Conservation (phyloP, 2,113 vertebrate genomes). For the Tachuris rubrigastra region DNA sequence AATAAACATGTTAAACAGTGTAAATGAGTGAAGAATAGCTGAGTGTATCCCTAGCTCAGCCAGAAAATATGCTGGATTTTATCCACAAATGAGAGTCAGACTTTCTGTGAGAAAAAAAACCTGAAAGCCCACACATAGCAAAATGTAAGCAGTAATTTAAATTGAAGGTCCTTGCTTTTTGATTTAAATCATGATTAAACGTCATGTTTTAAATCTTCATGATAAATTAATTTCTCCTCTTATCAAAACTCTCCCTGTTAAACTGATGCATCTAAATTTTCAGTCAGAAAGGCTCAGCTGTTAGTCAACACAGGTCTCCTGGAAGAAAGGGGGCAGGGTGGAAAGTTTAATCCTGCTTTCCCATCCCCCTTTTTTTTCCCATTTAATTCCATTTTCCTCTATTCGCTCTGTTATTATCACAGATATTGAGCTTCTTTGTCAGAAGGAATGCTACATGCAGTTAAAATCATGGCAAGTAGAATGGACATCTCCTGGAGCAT, state of each 20-base stretch:
- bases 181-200: background rate
- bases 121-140: background rate
- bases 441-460: background rate
- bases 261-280: background rate
- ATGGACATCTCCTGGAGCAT: background rate
- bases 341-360: background rate
- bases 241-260: background rate
- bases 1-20: background rate
- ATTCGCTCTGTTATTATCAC: background rate
- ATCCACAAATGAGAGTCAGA: background rate
- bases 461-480: background rate
- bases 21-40: background rate
- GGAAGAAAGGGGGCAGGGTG: background rate
- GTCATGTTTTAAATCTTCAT: background rate
- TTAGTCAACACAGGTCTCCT: background rate
- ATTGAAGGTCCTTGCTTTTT: background rate
- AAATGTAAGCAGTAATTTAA: conserved; percentile 10
- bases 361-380: background rate
- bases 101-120: background rate
- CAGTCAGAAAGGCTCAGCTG: background rate
- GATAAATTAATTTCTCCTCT: background rate
- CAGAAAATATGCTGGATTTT: background rate
- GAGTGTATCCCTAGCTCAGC: background rate
- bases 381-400: background rate
- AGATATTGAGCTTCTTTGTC: background rate